A percentile compares a stretch with the other conserved stretches of the same genome.
phyloP scores from a whole-genome alignment of 2,797 vertebrate genomes.

The Hipposideros larvatus region DNA sequence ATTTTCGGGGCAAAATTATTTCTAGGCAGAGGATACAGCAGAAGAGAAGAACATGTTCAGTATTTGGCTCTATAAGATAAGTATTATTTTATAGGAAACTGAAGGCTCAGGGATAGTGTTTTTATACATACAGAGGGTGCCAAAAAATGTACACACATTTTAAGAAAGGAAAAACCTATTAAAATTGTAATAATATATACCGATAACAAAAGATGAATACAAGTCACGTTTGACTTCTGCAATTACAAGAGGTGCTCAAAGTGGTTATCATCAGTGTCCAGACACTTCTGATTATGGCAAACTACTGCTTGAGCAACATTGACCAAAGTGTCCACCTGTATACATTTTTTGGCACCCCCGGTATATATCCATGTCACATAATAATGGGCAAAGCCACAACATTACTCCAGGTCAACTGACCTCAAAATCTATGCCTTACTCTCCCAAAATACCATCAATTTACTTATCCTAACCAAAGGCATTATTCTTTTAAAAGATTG shows the following conservation, averaged over 20 bases:
- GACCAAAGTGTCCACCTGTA: no score
- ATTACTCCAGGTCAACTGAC: not conserved
- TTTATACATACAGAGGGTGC: not conserved
- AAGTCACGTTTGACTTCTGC: no score
- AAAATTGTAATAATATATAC: no score
- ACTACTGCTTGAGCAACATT: no score
- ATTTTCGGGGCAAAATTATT: not conserved
- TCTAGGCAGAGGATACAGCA: not conserved
- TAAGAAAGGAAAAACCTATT: no score
- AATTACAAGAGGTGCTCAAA: no score
- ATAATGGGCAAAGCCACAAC: not conserved
- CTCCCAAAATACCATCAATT: not conserved
- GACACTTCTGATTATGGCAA: no score
- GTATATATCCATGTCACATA: not conserved
- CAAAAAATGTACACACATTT: no score
- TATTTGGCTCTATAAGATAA: not conserved
- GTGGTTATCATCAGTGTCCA: no score
- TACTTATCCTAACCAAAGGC: not conserved
- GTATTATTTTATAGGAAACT: not conserved
- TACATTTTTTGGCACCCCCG: no score
- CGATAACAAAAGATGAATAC: no score
- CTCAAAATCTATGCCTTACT: not conserved
- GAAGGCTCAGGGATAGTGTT: not conserved
- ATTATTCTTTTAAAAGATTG: conserved; percentile 35
- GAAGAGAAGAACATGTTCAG: not conserved